A percentile compares a stretch with the other conserved stretches of the same genome.
Evolutionary conservation across 2,113 vertebrate species (phyloP).

Genomic region (Opisthocomus hoazin): DNA sequence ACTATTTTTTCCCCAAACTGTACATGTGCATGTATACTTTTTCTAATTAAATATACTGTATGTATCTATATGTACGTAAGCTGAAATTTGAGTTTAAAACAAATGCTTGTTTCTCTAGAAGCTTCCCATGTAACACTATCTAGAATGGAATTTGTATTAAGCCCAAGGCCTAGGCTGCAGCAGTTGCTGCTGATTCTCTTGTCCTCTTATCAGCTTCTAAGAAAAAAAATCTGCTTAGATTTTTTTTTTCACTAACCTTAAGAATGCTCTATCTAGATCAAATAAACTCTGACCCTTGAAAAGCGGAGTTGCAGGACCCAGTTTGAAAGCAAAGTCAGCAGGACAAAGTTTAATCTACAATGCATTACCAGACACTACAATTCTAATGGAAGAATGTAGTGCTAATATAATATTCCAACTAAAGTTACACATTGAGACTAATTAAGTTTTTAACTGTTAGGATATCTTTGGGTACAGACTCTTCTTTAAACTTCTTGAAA

Average conservation of each 20-base stretch:
- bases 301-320: not conserved
- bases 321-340: conserved; percentile 47
- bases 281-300: conserved; percentile 66
- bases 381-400: not conserved
- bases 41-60: not conserved
- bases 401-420: not conserved
- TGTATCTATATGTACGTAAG: not conserved
- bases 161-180: not conserved
- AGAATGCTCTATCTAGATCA: conserved; percentile 60
- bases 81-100: not conserved
- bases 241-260: conserved; percentile 10
- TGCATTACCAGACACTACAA: not conserved
- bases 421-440: not conserved
- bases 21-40: not conserved
- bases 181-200: conserved; percentile 1
- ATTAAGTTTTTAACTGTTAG: not conserved
- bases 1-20: not conserved
- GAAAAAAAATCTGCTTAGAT: conserved; percentile 16
- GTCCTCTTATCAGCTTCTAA: conserved; percentile 45
- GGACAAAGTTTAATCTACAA: conserved; percentile 60
- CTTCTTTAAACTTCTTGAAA: not conserved
- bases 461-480: not conserved
- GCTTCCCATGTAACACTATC: not conserved
- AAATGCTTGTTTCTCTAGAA: not conserved
- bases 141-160: not conserved